Percentiles rank a stretch among this genome's conserved stretches.
Conservation (phyloP, 2,888 invertebrate genomes). For the Loripinus fragilis region DNA sequence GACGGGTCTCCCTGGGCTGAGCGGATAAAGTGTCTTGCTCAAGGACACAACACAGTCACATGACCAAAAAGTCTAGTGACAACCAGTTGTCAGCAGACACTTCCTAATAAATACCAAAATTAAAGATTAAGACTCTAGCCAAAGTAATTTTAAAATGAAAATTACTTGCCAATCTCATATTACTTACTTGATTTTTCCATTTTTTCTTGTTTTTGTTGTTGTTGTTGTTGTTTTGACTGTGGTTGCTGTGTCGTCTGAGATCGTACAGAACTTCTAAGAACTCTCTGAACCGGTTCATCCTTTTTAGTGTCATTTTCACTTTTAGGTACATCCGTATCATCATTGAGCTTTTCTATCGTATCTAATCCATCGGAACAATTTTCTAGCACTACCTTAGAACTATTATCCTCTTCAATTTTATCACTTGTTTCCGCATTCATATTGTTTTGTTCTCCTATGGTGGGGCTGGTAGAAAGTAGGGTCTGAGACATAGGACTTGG, state of each 20-base stretch:
- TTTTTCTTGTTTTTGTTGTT: slow-evolving; percentile 78
- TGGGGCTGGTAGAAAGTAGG: slow-evolving; percentile 53
- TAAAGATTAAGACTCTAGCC: no score
- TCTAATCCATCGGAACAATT: neutral
- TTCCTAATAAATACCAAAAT: no score
- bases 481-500: slow-evolving; percentile 60
- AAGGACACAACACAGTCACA: no score
- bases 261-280: slow-evolving; percentile 65
- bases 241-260: slow-evolving; percentile 76
- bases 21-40: no score
- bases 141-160: no score
- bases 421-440: slow-evolving; percentile 27
- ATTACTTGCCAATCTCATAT: no score
- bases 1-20: no score
- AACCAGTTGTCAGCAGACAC: no score
- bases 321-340: slow-evolving; percentile 21
- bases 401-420: slow-evolving; percentile 32
- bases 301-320: slow-evolving; percentile 47
- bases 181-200: slow-evolving; percentile 52
- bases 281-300: slow-evolving; percentile 59
- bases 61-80: no score
- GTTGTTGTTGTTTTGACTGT: slow-evolving; percentile 85
- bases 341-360: neutral
- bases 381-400: neutral
- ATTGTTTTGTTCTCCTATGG: neutral